phyloP scores from a whole-genome alignment of 1,140 invertebrate species.

The Gonatopus flavifemur region DNA sequence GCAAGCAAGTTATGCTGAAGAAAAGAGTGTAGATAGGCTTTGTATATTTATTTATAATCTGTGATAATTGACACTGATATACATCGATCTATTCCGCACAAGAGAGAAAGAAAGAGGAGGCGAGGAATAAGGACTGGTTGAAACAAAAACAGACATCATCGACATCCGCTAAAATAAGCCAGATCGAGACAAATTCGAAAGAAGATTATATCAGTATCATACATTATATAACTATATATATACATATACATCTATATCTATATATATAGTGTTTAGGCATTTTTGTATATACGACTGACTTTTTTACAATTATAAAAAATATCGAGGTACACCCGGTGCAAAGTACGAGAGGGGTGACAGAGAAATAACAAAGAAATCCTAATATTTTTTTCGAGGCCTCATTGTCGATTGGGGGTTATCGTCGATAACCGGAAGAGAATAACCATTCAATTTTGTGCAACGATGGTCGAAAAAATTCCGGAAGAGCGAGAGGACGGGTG shows the following conservation, averaged over 20 bases:
- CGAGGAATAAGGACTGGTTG: background rate
- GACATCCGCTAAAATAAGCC: too few species aligned
- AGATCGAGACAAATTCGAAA: conserved; percentile 7
- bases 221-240: too few species aligned
- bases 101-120: conserved; percentile 4
- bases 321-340: too few species aligned
- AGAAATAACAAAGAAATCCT: conserved; percentile 5
- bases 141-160: too few species aligned
- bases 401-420: background rate
- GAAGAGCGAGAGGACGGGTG: conserved; percentile 48
- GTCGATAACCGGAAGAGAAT: conserved; percentile 9
- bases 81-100: conserved; percentile 26
- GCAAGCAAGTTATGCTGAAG: background rate
- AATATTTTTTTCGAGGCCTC: background rate
- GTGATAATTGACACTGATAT: conserved; percentile 39
- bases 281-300: conserved; percentile 60
- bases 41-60: conserved; percentile 47
- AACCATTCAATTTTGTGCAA: too few species aligned
- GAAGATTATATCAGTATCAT: conserved; percentile 41
- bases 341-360: conserved; percentile 6
- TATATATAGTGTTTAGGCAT: conserved; percentile 45
- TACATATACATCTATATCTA: too few species aligned
- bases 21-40: conserved; percentile 35
- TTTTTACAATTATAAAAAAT: conserved; percentile 56
- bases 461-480: conserved; percentile 56